Percentiles rank a stretch among this genome's conserved stretches.
Conservation (phyloP, 2,797 vertebrate species). For the Choloepus didactylus region DNA sequence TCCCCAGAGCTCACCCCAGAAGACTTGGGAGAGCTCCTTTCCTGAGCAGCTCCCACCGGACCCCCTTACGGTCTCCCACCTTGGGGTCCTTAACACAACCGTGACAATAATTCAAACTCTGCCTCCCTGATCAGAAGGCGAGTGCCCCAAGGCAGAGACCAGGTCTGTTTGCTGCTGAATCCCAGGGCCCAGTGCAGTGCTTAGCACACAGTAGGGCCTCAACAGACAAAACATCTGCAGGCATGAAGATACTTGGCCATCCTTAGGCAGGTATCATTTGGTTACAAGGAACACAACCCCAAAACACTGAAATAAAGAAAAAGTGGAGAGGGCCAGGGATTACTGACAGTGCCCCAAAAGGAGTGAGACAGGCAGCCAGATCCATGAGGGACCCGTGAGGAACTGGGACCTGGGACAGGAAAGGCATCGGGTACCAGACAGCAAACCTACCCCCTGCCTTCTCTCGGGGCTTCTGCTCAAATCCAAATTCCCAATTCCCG, state of each 20-base stretch:
- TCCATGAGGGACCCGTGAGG: background rate
- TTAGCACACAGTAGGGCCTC: background rate
- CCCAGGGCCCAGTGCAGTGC: background rate
- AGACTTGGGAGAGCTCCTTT: background rate
- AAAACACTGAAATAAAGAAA: background rate
- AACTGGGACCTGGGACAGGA: background rate
- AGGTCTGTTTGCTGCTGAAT: fast-evolving
- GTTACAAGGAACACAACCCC: background rate
- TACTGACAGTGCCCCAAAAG: background rate
- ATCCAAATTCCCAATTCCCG: background rate
- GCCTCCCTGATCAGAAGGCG: background rate
- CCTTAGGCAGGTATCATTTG: background rate
- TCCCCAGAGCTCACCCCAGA: background rate
- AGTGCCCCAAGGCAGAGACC: background rate
- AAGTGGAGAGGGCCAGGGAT: background rate
- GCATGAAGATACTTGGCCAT: background rate
- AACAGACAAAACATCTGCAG: background rate
- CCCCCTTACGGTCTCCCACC: background rate
- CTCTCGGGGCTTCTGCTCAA: background rate
- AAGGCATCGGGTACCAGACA: background rate
- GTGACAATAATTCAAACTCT: background rate
- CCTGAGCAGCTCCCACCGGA: background rate
- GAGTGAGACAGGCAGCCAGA: background rate
- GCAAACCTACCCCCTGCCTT: background rate
- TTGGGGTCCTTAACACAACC: background rate